Conservation (phyloP, 2,888 invertebrate species). For the Apamea crenata region DNA sequence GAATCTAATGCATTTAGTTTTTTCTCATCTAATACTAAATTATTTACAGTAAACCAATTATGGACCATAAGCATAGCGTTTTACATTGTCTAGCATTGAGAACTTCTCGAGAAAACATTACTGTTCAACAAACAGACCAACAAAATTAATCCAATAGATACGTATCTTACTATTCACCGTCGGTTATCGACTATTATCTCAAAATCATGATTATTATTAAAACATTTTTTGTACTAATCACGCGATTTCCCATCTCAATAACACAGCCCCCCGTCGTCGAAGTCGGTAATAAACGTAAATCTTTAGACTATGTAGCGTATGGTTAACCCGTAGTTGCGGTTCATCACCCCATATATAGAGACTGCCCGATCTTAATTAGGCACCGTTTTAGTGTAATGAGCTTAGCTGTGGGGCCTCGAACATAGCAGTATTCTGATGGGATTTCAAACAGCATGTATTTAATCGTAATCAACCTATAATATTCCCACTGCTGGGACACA, state of each 20-base stretch:
- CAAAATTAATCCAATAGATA: constrained; percentile 60
- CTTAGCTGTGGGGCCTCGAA: constrained; percentile 63
- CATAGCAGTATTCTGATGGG: constrained; percentile 7
- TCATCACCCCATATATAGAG: constrained; percentile 78
- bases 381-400: constrained; percentile 76
- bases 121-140: constrained; percentile 1
- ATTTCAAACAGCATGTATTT: background rate
- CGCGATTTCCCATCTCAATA: constrained; percentile 62
- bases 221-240: constrained; percentile 65
- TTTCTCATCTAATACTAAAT: no score
- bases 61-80: no score
- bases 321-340: constrained; percentile 58
- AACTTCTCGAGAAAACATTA: constrained; percentile 24
- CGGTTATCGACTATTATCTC: constrained; percentile 34
- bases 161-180: constrained; percentile 39
- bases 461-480: background rate
- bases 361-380: constrained; percentile 76
- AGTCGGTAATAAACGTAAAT: constrained; percentile 65
- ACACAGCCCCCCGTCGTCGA: constrained; percentile 58
- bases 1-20: no score
- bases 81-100: background rate
- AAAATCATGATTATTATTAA: constrained; percentile 51
- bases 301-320: constrained; percentile 62
- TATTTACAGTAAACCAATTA: no score
- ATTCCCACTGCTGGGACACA: background rate